Conservation (phyloP, 2,888 invertebrate species). For the Cheilosia grossa region DNA sequence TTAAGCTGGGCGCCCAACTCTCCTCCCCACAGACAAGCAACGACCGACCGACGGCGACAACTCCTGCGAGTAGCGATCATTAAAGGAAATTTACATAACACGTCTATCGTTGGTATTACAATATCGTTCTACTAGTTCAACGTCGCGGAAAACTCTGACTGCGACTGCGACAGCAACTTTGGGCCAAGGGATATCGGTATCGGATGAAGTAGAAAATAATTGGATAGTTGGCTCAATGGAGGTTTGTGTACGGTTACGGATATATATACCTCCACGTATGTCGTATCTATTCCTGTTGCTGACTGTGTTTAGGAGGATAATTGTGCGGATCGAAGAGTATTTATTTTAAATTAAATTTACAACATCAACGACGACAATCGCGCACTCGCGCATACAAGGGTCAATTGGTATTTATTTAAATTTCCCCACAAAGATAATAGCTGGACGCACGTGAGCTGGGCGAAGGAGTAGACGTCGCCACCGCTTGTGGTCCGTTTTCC, state of each 20-base stretch:
- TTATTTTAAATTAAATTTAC: conserved; percentile 75
- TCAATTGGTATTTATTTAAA: conserved; percentile 75
- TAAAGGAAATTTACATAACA: conserved; percentile 75
- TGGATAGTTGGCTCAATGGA: conserved; percentile 64
- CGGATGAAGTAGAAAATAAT: conserved; percentile 68
- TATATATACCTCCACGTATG: neutral
- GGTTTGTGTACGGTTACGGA: conserved; percentile 16
- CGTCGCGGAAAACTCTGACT: conserved; percentile 45
- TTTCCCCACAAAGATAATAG: conserved; percentile 62
- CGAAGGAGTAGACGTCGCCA: neutral
- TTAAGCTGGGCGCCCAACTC: conserved; percentile 16
- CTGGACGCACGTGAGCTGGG: conserved; percentile 46
- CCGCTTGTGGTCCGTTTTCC: conserved; percentile 51
- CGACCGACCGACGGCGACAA: neutral
- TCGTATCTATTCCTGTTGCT: conserved; percentile 45
- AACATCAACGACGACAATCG: conserved; percentile 74
- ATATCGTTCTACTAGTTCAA: conserved; percentile 69
- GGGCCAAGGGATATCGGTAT: conserved; percentile 30
- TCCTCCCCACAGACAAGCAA: neutral
- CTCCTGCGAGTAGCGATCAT: conserved; percentile 63
- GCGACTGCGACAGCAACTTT: conserved; percentile 38
- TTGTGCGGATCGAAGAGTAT: conserved; percentile 73
- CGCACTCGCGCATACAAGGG: conserved; percentile 58
- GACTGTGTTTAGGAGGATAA: conserved; percentile 70
- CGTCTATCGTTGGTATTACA: conserved; percentile 73